Evolutionary conservation across 2,888 invertebrate species (phyloP), one percentile per base, ranked within the genome.

Genomic region (Amphipyra berbera): DNA sequence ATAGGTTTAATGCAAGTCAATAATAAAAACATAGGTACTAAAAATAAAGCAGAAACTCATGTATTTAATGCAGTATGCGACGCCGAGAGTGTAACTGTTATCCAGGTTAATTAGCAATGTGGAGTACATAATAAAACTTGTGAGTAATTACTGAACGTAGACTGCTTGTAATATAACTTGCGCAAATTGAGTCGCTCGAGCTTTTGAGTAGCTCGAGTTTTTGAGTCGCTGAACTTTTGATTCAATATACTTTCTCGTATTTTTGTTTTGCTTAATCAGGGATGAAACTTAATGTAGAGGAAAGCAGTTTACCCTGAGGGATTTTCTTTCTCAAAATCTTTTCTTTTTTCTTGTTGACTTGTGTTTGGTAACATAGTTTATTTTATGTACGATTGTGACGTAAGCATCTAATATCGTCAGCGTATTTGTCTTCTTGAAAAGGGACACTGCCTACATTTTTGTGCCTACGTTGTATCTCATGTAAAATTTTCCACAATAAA

Each of bases 21-120:
- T 71, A 79, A 79, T 83, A 84, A 75, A 76, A 66, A 44, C 55
- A 57, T 56, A 67, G 46, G 8, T 61, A 60, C 74, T 30, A 30
- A 30, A 79, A 79, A 75, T 76, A 63, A 67, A 68, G 66, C 61
- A 65, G 59, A 78, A 79, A 78, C 15, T 60, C 49, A 61, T 67
- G 73, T 68, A 57, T 70, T 79, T 74, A 66, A 76, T 78, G 78
- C 69, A 65, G 60, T 77, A 21, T 66, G 54, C 57, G 59, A 79
- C 70, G 71, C 63, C 61, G 64, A 67, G 61, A 76, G 53, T 54
- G 68, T 78, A 60, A 78, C 72, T 60, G 49, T 57, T 75, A 83
- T 82, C 65, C 78, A 81, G 83, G 84, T 82, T 84, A 83, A 87
- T 86, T 82, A 82, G 79, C 75, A 73, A 72, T 76, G 70, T 69